Base-by-base conservation (phyloP, 2,888 invertebrate species). In the Scaptomyza parva region DNA sequence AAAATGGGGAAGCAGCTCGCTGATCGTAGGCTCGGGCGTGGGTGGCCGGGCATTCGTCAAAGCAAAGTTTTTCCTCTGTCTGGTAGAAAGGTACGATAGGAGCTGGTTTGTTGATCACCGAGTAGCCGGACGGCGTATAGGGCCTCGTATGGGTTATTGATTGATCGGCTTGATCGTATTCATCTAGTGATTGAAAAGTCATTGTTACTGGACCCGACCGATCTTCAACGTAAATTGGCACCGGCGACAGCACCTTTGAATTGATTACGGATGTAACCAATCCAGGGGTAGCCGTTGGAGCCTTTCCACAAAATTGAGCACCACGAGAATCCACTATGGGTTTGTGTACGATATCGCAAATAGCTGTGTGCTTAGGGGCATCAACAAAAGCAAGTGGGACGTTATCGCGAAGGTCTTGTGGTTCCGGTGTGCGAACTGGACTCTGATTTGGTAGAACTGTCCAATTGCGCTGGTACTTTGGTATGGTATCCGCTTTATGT, bases 71-170 rank as follows among this genome's bases (percentile, higher is more conserved):
- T 91, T 94, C 94, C 11, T 89, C 68, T 14, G 90, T 91, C 91
- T 97, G 96, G 89, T 97, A 97, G 81, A 94, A 94, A 8, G 96
- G 96, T 76, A 97, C 94, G 50, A 94, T 93, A 11, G 96, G 94
- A 1, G 95, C 95, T 24, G 96, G 95, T 67, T 91, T 91, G 88
- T 95, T 96, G 61, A 94, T 95, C 92, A 94, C 91, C 86, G 95
- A 95, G 22, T 22, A 26, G 5, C 51, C 20, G 20, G 53, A 61
- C 0, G 96, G 96, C 18, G 96, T 96, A 62, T 93, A 92, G 4
- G 96, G 93, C 58, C 95, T 92, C 1, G 89, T 88, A 2, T 89
- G 88, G 18, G 88, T 86, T 60, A 85, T 86, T 18, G 90, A 89
- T 37, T 91, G 90, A 45, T 91, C 91, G 41, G 86, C 83, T 14